Evolutionary conservation across 1,140 invertebrate species (phyloP), one percentile per base, ranked within the genome.

Genomic region (Nasonia giraulti): DNA sequence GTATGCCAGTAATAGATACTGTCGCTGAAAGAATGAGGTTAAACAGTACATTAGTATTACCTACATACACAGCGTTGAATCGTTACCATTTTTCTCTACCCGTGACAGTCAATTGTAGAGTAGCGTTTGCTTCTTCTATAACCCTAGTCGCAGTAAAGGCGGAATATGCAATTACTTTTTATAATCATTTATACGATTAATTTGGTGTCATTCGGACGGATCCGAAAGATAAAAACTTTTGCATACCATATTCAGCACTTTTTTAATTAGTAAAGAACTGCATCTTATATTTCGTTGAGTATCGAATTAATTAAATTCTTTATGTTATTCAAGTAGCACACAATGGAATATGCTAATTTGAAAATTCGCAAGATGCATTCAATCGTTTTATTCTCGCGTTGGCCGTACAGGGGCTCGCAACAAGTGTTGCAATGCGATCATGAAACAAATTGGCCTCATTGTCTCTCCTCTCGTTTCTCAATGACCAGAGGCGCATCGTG

Each of bases 381-480:
- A 71, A 71, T 71, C 27, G 31, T 71, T 73, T 44, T 4, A 33
- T 78, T 55, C 68, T n/a, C 40, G 27, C 50, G 55, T 68, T 47
- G 37, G 12, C n/a, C 47, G 33, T 55, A 77, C 23, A 77, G 20
- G 40, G 10, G 12, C 66, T 47, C 6, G 79, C 37, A 66, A 86
- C 55, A 66, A 77, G 55, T 79, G 76, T 86, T 82, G 85, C 75
- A 79, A 82, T 74, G n/a, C 31, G 31, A 86, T 82, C 68, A 47
- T 50, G 20, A 47, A 86, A 82, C 79, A 82, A 86, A 86, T 82
- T 77, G 80, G 40, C 47, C 47, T 82, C 80, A 82, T 86, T 86
- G 85, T 82, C 84, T 81, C 44, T 40, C 79, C 79, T 11, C 50
- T 74, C 10, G 68, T 55, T 80, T 50, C 69, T 55, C 27, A 74